These are phyloP conservation scores for Pitta sordida DNA, from an alignment of 2,113 vertebrate genomes.

Conservation along the genomic window DNA sequence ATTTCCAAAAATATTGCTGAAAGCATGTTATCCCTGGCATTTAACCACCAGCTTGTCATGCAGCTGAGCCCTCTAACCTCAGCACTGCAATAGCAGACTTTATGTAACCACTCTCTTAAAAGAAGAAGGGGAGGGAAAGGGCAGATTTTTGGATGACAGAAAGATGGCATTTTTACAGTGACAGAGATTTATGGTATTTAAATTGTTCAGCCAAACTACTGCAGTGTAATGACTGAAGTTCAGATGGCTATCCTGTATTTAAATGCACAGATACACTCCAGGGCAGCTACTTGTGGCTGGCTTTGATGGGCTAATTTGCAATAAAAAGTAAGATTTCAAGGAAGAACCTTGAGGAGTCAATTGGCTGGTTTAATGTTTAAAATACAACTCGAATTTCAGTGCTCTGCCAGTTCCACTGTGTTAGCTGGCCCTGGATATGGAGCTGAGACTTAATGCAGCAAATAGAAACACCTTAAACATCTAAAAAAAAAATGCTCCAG, in stretches of 20 bases:
- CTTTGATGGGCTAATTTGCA: not conserved
- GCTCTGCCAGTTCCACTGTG: not conserved
- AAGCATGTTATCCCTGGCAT: not conserved
- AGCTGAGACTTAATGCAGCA: not conserved
- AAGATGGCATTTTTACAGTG: not conserved
- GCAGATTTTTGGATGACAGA: constrained; percentile 4
- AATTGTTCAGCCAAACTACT: not conserved
- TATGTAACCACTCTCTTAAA: not conserved
- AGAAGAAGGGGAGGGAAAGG: not conserved
- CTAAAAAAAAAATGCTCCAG: not conserved
- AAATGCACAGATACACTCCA: not conserved
- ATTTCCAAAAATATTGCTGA: not conserved
- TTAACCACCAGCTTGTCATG: not conserved
- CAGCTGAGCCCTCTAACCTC: constrained; percentile 14
- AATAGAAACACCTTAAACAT: not conserved
- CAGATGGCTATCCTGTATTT: not conserved
- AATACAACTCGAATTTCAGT: not conserved
- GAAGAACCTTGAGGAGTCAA: not conserved
- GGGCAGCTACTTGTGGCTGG: not conserved
- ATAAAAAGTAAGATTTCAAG: not conserved
- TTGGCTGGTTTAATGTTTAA: constrained; percentile 12
- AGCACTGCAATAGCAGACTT: not conserved
- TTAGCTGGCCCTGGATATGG: not conserved
- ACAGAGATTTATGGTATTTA: not conserved
- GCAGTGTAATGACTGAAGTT: not conserved